phyloP scores from a whole-genome alignment of 2,888 invertebrate genomes.

The Caenorhabditis afra region DNA sequence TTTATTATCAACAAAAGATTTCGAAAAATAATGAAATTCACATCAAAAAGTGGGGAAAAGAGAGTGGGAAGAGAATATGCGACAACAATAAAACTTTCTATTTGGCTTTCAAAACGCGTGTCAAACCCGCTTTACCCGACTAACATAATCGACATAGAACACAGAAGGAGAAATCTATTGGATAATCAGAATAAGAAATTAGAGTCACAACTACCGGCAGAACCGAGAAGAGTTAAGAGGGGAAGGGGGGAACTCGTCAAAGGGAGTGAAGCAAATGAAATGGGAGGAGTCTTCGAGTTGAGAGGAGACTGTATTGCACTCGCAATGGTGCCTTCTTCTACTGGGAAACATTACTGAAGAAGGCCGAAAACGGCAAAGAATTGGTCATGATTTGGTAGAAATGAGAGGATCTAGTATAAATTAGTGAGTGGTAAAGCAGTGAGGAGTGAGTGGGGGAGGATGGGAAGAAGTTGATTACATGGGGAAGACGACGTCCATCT shows the following conservation, averaged over 20 bases:
- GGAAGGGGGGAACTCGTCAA: constrained; percentile 34
- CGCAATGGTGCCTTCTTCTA: constrained; percentile 16
- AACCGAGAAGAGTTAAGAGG: constrained; percentile 41
- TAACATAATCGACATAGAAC: constrained; percentile 21
- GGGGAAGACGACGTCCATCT: constrained; percentile 61
- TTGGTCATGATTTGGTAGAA: constrained; percentile 26
- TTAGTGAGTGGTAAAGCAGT: constrained; percentile 14
- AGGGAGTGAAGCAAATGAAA: constrained; percentile 9
- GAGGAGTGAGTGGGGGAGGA: neutral
- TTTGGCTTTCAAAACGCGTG: constrained; percentile 39
- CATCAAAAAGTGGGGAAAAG: neutral
- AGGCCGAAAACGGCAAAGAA: constrained; percentile 3
- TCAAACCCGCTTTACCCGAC: constrained; percentile 47
- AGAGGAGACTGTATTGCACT: neutral
- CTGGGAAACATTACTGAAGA: constrained; percentile 17
- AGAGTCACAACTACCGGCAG: constrained; percentile 10
- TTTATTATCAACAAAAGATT: constrained; percentile 16
- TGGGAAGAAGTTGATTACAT: constrained; percentile 41
- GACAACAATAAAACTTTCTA: neutral
- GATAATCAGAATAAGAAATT: constrained; percentile 15
- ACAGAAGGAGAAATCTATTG: constrained; percentile 16
- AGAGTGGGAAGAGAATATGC: neutral
- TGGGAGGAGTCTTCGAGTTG: neutral
- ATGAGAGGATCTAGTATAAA: constrained; percentile 37
- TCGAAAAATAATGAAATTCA: constrained; percentile 1